Percentiles rank a stretch among this genome's conserved stretches.
Conservation (phyloP, 2,113 vertebrate species). For the Burhinus oedicnemus region DNA sequence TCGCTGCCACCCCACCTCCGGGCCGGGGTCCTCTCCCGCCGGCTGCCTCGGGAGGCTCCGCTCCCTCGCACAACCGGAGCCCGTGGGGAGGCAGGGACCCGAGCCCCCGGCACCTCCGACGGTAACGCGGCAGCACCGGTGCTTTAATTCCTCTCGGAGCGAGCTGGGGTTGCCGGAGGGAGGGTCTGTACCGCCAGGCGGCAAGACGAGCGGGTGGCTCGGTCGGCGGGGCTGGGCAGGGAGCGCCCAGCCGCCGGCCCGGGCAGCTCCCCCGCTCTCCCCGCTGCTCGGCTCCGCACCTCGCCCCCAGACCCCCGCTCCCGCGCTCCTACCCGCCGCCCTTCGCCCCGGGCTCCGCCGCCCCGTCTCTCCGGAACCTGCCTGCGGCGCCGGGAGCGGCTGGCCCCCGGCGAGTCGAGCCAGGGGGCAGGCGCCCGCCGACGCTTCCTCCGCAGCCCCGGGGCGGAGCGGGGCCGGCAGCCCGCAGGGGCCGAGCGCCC, state of each 20-base stretch:
- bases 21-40: background rate
- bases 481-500: background rate
- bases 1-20: background rate
- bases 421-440: too few species aligned
- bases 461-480: background rate
- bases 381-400: background rate
- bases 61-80: background rate
- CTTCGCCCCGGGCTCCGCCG: too few species aligned
- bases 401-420: background rate
- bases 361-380: background rate
- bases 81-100: background rate
- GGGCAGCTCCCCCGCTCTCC: background rate
- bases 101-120: background rate
- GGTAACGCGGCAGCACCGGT: accelerated
- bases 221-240: too few species aligned
- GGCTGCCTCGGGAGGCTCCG: background rate
- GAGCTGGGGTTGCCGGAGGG: background rate
- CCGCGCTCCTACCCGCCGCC: background rate
- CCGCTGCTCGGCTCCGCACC: background rate
- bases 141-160: accelerated
- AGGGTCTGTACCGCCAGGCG: background rate
- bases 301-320: too few species aligned
- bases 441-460: background rate
- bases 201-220: background rate
- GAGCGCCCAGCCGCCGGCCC: too few species aligned